A percentile compares a stretch with the other conserved stretches of the same genome.
Conservation (phyloP, 2,797 vertebrate species). For the Phrynocephalus vlangalii region DNA sequence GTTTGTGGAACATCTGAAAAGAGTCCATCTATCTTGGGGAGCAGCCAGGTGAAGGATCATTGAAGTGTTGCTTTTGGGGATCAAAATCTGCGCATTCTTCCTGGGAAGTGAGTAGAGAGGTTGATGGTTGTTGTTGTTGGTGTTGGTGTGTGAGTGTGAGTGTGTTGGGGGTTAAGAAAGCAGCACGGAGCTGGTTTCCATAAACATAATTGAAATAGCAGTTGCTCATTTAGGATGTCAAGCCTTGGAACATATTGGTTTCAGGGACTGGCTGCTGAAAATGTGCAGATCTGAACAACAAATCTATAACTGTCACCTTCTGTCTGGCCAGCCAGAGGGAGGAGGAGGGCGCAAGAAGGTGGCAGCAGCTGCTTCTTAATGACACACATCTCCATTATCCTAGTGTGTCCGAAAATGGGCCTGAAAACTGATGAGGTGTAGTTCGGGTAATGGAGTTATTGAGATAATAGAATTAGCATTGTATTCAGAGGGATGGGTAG, state of each 20-base stretch:
- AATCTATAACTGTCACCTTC: neutral
- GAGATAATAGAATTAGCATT: slow-evolving; percentile 69
- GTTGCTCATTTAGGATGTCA: too few relatives aligned
- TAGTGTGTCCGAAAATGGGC: slow-evolving; percentile 47
- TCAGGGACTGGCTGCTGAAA: neutral
- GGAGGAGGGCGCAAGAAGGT: neutral
- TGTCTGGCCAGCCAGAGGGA: slow-evolving; percentile 21
- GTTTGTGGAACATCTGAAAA: neutral
- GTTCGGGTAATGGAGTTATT: slow-evolving; percentile 59
- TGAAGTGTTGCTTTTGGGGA: neutral
- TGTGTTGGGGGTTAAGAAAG: neutral
- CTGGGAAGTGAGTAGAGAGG: neutral
- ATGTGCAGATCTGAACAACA: neutral
- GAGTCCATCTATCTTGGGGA: too few relatives aligned
- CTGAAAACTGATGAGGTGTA: slow-evolving; percentile 28
- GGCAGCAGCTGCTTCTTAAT: slow-evolving; percentile 43
- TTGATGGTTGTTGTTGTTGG: too few relatives aligned
- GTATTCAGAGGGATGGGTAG: slow-evolving; percentile 24
- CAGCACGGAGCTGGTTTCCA: neutral
- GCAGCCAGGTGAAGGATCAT: neutral
- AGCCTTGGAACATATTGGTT: neutral
- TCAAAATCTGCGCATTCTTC: too few relatives aligned
- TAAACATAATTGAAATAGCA: neutral
- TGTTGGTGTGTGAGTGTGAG: too few relatives aligned
- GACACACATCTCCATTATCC: slow-evolving; percentile 39